Evolutionary conservation across 2,797 vertebrate species (phyloP).

Genomic region (Hirundo rustica): DNA sequence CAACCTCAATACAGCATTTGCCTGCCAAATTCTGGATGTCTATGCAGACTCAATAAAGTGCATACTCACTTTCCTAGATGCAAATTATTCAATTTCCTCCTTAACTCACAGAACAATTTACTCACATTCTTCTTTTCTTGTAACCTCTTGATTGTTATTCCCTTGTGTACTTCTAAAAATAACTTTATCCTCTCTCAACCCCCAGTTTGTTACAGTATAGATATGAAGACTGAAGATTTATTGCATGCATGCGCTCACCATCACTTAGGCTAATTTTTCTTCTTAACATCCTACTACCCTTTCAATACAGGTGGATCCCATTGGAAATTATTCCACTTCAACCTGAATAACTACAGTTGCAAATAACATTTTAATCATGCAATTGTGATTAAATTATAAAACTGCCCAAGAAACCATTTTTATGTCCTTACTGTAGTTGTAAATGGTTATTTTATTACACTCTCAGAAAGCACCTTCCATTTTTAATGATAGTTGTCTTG

Average conservation of each 20-base stretch:
- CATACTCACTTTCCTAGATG: neutral
- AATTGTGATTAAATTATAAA: neutral
- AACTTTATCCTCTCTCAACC: neutral
- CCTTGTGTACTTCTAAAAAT: neutral
- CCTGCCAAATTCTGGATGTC: neutral
- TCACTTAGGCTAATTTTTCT: neutral
- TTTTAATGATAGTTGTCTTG: neutral
- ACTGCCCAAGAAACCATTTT: neutral
- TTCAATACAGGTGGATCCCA: neutral
- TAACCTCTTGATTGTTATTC: neutral
- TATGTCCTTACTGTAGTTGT: neutral
- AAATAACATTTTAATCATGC: neutral
- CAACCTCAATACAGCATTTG: neutral
- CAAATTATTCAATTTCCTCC: neutral
- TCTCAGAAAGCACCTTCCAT: neutral
- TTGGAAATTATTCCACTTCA: neutral
- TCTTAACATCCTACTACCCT: neutral
- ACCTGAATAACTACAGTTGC: neutral
- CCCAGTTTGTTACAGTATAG: neutral
- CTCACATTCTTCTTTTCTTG: neutral
- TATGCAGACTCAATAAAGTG: neutral
- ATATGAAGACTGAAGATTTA: neutral
- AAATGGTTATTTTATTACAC: neutral
- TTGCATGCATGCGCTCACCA: rapidly evolving
- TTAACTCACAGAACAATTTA: neutral